A percentile compares a stretch with the other conserved stretches of the same genome.
These are phyloP conservation scores for Caradrina clavipalpis DNA, from an alignment of 2,888 invertebrate species.

Conservation along the genomic window DNA sequence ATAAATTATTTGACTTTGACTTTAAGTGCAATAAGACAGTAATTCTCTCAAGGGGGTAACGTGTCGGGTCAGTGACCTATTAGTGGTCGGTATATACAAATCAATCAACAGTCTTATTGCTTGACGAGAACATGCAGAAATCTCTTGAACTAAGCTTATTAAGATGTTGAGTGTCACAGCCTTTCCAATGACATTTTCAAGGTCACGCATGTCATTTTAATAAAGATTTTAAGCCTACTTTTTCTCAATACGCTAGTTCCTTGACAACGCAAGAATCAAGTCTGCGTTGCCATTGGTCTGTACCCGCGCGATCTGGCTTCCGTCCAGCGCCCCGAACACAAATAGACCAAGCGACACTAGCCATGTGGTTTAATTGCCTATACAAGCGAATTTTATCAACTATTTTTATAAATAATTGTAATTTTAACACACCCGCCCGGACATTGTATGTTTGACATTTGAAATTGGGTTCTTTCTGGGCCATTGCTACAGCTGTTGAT, in stretches of 20 bases:
- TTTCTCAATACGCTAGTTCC: constrained; percentile 28
- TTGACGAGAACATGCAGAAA: not conserved
- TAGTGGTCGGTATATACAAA: not conserved
- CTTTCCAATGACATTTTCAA: not conserved
- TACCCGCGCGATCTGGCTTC: constrained; percentile 71
- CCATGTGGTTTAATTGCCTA: constrained; percentile 75
- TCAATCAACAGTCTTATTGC: constrained; percentile 3
- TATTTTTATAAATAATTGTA: constrained; percentile 68
- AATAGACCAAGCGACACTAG: constrained; percentile 79
- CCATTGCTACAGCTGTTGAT: constrained; percentile 23
- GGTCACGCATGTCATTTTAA: not conserved
- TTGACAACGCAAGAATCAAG: constrained; percentile 47
- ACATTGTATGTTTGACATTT: constrained; percentile 46
- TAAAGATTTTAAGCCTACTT: not conserved
- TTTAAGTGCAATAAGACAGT: not conserved
- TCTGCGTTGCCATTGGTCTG: constrained; percentile 46
- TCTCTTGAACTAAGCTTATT: too few relatives aligned
- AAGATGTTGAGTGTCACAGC: too few relatives aligned
- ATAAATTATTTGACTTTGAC: too few relatives aligned
- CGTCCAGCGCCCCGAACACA: constrained; percentile 73
- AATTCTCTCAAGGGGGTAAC: not conserved
- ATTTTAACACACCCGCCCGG: constrained; percentile 54
- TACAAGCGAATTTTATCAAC: constrained; percentile 70
- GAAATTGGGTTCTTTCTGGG: constrained; percentile 5
- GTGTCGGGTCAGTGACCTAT: constrained; percentile 37